Evolutionary conservation across 2,888 invertebrate species (phyloP), one percentile per base, ranked within the genome.

Genomic region (Thumatha senex): DNA sequence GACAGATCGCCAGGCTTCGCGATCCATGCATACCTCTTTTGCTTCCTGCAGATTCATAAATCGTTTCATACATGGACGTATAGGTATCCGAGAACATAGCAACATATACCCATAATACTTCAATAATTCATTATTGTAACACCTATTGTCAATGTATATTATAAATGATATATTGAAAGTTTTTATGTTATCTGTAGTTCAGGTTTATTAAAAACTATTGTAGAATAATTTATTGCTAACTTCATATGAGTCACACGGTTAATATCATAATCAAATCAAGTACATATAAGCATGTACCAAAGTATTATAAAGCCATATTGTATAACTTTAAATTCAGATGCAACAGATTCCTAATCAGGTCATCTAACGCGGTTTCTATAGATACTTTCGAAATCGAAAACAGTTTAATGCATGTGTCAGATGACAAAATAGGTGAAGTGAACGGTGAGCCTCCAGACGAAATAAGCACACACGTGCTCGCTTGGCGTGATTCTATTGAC

Each of bases 381-480:
- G 50, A 54, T 70, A 80, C 79, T 80, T 81, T 77, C 74, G 74
- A 78, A 83, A 77, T 76, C 71, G 51, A 74, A 77, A 79, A 76
- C 70, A 69, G 68, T 73, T 67, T 63, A 76, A 67, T 76, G 74
- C 78, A n/a, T n/a, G 79, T 83, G 73, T 75, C 75, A 80, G 78
- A 78, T 78, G 76, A 80, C 79, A 74, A 77, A 84, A 84, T 85
- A 84, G 83, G 82, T 80, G 80, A 89, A 87, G 90, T 89, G 90
- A 91, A 84, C 76, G 90, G 86, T 82, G 84, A 84, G 78, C 82
- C 85, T 85, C 86, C 82, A 82, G 80, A 76, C 74, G 72, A 74
- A 79, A 76, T 80, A 80, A 72, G 73, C 74, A 82, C 89, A 89
- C 87, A 89, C 87, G 89, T 88, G 89, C 78, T 83, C 72, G 74